These are phyloP conservation scores for Acrobasis suavella DNA, from an alignment of 2,888 invertebrate genomes.

Conservation along the genomic window DNA sequence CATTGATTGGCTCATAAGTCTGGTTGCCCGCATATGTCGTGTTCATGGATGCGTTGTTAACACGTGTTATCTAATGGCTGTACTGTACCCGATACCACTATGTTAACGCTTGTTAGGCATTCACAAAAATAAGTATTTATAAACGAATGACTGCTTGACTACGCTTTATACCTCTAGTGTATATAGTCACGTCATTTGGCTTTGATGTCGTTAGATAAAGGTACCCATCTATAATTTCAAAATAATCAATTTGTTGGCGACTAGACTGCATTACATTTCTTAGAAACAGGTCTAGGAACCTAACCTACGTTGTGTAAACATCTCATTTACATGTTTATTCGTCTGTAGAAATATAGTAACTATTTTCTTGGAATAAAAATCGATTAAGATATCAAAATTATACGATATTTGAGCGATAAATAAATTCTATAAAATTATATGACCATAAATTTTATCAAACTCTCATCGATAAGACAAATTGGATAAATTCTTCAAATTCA, in stretches of 20 bases:
- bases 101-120: constrained; percentile 46
- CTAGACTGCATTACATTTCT: not conserved
- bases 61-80: constrained; percentile 61
- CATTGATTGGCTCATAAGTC: constrained; percentile 47
- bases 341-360: not conserved
- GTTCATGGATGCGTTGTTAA: constrained; percentile 53
- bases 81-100: constrained; percentile 51
- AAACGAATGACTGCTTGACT: constrained; percentile 23
- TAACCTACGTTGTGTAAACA: too few relatives aligned
- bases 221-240: not conserved
- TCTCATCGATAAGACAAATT: not conserved
- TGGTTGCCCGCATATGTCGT: constrained; percentile 55
- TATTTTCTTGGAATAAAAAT: not conserved
- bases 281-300: too few relatives aligned
- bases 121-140: constrained; percentile 34
- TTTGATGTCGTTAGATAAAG: not conserved
- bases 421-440: not conserved
- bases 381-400: not conserved
- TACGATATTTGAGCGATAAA: not conserved
- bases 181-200: not conserved
- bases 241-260: not conserved
- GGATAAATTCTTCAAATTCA: not conserved
- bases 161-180: not conserved
- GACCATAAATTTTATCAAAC: too few relatives aligned
- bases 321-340: constrained; percentile 6